Evolutionary conservation across 2,113 vertebrate genomes (phyloP), one percentile per base, ranked within the genome.

Genomic region (Plecturocebus donacophilus): DNA sequence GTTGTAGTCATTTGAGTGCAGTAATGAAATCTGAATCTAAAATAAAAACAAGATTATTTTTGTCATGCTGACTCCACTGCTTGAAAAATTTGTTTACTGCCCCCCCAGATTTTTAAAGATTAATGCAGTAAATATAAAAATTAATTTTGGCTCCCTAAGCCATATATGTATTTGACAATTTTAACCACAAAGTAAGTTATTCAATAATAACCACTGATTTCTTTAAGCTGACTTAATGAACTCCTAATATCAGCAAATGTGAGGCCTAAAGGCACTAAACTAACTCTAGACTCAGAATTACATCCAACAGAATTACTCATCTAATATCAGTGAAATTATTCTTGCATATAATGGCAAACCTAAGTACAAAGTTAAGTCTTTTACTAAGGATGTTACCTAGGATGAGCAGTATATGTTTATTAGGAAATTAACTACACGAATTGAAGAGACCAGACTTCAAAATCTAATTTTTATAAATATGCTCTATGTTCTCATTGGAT

Each of bases 31-130:
- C 98, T 98, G 99, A 99, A 98, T 99, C 98, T 98, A 99, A 99
- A 99, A 99, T 99, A 99, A 99, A 99, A 99, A 98, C 98, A 98
- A 99, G 98, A 98, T 99, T 99, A 99, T 99, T 99, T 99, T 99
- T 99, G 98, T 98, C 98, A 99, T 98, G 98, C 98, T 98, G 99
- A 98, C 98, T 99, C 98, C 91, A 98, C 98, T 98, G 98, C 99
- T 99, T 99, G 97, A 98, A 98, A 98, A 97, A 98, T 98, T 98
- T 98, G 97, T 99, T 98, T 97, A 97, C 98, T 98, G 97, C 82
- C 98, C 98, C 98, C 96, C 79, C 49, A 87, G 76, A 95, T 95
- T 97, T 98, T 97, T 96, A 97, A 96, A 76, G 75, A 88, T 97
- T 93, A 98, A 86, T 87, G 0, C 1, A 96, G 94, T 93, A 96